Conservation (phyloP, 2,888 invertebrate genomes). For the Idaea straminata region DNA sequence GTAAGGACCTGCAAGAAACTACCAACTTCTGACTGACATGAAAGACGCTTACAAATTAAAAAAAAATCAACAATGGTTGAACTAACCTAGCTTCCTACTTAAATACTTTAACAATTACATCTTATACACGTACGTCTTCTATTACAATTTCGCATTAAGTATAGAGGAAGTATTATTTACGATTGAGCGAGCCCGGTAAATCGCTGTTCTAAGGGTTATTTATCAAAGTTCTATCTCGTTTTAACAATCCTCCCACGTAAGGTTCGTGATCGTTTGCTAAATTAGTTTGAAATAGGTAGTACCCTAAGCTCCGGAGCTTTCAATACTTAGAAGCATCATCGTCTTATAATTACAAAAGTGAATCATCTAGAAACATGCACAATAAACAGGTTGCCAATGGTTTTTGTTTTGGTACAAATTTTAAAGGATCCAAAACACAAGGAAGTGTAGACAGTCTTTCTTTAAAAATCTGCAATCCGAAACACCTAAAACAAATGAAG, state of each 20-base stretch:
- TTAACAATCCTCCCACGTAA: background rate
- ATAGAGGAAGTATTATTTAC: constrained; percentile 1
- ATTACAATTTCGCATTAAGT: background rate
- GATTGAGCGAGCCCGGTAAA: background rate
- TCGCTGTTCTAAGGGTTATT: constrained; percentile 1
- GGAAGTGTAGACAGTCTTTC: too few relatives aligned
- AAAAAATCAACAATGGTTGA: too few relatives aligned
- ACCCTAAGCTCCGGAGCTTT: background rate
- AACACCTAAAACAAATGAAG: background rate
- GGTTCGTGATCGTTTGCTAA: background rate
- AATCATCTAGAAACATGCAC: background rate
- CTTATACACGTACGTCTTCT: background rate
- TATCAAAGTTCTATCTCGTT: background rate
- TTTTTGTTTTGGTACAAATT: too few relatives aligned
- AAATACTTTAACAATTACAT: background rate
- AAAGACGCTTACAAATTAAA: too few relatives aligned
- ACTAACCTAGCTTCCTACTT: background rate
- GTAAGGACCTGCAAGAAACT: too few relatives aligned
- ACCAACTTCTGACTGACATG: too few relatives aligned
- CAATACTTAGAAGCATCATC: background rate
- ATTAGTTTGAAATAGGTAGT: background rate
- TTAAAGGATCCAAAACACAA: too few relatives aligned
- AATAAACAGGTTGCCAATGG: too few relatives aligned
- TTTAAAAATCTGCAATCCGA: too few relatives aligned
- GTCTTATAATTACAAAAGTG: background rate